These are phyloP conservation scores for Irena cyanogastra DNA, from an alignment of 2,113 vertebrate species.

Conservation along the genomic window DNA sequence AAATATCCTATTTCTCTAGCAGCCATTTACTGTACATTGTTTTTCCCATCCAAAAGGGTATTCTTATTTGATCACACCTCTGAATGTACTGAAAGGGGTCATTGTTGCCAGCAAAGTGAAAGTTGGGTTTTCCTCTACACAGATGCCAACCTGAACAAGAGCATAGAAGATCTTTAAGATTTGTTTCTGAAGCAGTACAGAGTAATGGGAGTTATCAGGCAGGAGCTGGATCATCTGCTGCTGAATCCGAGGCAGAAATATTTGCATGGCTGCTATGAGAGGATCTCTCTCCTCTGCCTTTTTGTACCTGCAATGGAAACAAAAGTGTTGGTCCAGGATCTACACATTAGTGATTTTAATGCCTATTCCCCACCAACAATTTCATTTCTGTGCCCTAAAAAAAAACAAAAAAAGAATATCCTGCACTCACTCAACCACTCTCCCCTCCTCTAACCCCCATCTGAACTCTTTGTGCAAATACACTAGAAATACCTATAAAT, in stretches of 20 bases:
- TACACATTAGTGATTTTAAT: neutral
- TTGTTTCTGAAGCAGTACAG: slow-evolving; percentile 95
- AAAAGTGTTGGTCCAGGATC: neutral
- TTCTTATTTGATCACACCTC: neutral
- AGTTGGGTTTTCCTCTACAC: neutral
- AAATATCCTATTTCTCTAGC: neutral
- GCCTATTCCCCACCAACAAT: neutral
- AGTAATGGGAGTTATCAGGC: slow-evolving; percentile 85
- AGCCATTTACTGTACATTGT: neutral
- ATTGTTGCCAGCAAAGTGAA: neutral
- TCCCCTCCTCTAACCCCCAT: neutral
- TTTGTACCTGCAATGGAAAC: slow-evolving; percentile 80
- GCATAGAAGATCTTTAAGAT: slow-evolving; percentile 97
- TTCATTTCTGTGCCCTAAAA: neutral
- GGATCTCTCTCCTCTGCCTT: slow-evolving; percentile 93
- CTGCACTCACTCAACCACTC: neutral
- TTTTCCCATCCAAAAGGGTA: neutral
- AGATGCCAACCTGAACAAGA: slow-evolving; percentile 86
- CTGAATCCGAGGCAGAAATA: slow-evolving; percentile 92
- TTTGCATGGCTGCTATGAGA: slow-evolving; percentile 92
- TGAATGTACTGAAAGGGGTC: neutral
- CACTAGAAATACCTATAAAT: neutral
- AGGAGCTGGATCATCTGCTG: slow-evolving; percentile 89
- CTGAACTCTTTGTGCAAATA: neutral
- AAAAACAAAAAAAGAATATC: neutral